Conservation (phyloP, 2,888 invertebrate genomes). For the Drosophila imparisetae region DNA sequence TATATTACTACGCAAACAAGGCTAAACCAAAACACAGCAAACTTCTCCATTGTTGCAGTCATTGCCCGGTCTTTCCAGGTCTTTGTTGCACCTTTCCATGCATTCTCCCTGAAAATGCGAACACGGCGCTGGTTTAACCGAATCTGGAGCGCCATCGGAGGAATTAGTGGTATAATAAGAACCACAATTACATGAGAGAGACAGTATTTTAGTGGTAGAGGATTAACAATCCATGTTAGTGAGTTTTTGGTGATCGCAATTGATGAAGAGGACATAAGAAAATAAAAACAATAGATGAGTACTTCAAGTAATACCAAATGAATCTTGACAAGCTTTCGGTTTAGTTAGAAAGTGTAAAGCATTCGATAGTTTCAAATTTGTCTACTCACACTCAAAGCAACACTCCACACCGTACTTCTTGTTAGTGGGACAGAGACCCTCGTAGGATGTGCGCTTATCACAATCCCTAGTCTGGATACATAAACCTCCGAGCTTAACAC, state of each 20-base stretch:
- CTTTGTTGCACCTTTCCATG: conserved; percentile 74
- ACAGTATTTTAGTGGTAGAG: conserved; percentile 1
- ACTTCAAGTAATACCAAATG: conserved; percentile 51
- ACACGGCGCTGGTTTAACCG: conserved; percentile 82
- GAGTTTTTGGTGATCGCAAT: conserved; percentile 11
- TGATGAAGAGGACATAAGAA: conserved; percentile 16
- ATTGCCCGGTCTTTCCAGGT: conserved; percentile 77
- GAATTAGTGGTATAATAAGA: conserved; percentile 4
- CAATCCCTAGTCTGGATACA: conserved; percentile 82
- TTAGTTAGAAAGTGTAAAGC: no score
- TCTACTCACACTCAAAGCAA: conserved; percentile 83
- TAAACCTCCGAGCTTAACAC: conserved; percentile 82
- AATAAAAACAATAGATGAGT: conserved; percentile 36
- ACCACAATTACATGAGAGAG: conserved; percentile 25
- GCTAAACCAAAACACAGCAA: conserved; percentile 81
- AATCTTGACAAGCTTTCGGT: conserved; percentile 20
- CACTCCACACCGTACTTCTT: conserved; percentile 82
- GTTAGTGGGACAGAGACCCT: conserved; percentile 82
- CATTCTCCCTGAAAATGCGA: conserved; percentile 81
- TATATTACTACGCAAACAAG: conserved; percentile 14
- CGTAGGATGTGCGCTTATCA: conserved; percentile 74
- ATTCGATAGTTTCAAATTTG: background rate
- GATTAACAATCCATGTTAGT: conserved; percentile 25
- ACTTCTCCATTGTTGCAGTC: conserved; percentile 81
- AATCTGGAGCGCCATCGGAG: conserved; percentile 69